phyloP scores from a whole-genome alignment of 1,140 invertebrate species.

The Leptinotarsa lineolata region DNA sequence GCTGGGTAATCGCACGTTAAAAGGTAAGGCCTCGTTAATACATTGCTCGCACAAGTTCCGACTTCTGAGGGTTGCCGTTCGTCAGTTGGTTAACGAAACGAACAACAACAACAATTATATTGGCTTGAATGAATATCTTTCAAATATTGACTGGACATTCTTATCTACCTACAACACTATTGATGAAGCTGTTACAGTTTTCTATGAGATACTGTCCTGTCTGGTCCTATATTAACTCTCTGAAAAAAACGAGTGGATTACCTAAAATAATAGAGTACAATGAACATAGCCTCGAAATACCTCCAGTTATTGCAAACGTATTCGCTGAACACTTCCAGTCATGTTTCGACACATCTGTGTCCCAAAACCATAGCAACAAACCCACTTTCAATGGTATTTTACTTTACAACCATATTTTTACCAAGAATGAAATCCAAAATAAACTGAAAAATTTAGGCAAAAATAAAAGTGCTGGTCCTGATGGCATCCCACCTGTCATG shows the following conservation, averaged over 20 bases:
- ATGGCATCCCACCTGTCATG: neutral
- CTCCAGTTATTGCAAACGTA: neutral
- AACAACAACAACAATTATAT: no score
- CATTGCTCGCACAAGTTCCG: no score
- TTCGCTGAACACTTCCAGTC: neutral
- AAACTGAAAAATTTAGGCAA: constrained; percentile 8
- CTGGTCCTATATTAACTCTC: no score
- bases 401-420: constrained; percentile 7
- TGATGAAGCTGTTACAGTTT: constrained; percentile 10
- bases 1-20: no score
- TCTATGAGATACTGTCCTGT: neutral
- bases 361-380: neutral
- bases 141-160: neutral
- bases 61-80: no score
- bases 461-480: constrained; percentile 13
- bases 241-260: no score
- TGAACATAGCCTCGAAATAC: neutral
- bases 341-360: neutral
- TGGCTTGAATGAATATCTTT: neutral
- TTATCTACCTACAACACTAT: neutral
- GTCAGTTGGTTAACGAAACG: no score
- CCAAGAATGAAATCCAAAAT: neutral
- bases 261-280: no score
- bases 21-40: no score
- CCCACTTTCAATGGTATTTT: neutral